Evolutionary conservation across 2,113 vertebrate genomes (phyloP).

Genomic region (Xyrauchen texanus): DNA sequence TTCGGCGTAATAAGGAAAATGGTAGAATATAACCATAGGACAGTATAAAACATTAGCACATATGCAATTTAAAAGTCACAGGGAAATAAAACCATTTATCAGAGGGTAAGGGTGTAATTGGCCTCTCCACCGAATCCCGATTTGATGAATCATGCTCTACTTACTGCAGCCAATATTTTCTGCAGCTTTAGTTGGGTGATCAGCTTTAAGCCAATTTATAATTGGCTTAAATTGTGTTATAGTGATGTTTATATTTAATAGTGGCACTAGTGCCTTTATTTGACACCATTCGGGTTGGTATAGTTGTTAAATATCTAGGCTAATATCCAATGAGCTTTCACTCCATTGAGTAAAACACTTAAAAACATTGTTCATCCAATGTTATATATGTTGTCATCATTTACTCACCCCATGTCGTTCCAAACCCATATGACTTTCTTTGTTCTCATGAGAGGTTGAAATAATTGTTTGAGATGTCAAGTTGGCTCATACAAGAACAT

Average conservation of each 20-base stretch:
- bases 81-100: constrained; percentile 53
- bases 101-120: constrained; percentile 42
- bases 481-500: too few species aligned
- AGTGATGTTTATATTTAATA: constrained; percentile 16
- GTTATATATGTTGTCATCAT: too few species aligned
- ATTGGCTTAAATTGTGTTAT: constrained; percentile 48
- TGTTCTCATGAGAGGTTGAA: too few species aligned
- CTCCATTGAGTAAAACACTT: too few species aligned
- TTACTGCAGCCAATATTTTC: constrained; percentile 24
- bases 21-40: constrained; percentile 36
- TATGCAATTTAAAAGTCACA: constrained; percentile 39
- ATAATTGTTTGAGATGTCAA: too few species aligned
- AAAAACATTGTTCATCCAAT: too few species aligned
- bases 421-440: too few species aligned
- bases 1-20: constrained; percentile 44
- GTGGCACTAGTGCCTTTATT: not conserved
- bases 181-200: constrained; percentile 17
- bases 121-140: constrained; percentile 41
- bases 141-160: constrained; percentile 44
- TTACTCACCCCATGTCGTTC: too few species aligned
- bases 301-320: too few species aligned
- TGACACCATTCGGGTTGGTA: not conserved
- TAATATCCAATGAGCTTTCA: too few species aligned
- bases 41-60: constrained; percentile 44
- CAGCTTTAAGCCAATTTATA: constrained; percentile 30